Conservation (phyloP, 2,113 vertebrate species). For the Lagenorhynchus albirostris region DNA sequence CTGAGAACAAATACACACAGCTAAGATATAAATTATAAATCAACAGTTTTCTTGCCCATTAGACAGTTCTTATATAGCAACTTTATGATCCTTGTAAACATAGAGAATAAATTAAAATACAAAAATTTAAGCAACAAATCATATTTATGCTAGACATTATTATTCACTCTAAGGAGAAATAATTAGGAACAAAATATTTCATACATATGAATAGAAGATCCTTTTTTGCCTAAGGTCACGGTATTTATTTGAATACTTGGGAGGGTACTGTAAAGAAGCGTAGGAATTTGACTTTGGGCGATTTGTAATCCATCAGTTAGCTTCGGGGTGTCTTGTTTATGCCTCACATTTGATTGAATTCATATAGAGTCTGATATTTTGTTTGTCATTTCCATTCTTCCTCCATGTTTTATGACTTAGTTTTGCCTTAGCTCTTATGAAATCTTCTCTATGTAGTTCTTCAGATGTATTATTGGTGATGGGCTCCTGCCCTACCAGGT, state of each 20-base stretch:
- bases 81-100: constrained; percentile 9
- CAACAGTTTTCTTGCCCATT: background rate
- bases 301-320: background rate
- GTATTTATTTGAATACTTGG: constrained; percentile 27
- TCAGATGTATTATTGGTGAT: background rate
- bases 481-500: background rate
- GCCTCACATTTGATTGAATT: background rate
- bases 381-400: background rate
- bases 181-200: constrained; percentile 46
- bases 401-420: background rate
- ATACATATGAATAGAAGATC: background rate
- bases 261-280: background rate
- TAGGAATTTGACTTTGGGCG: background rate
- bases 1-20: background rate
- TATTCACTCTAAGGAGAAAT: constrained; percentile 14
- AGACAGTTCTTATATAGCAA: background rate
- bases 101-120: constrained; percentile 15
- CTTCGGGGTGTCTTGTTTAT: constrained; percentile 10
- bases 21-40: constrained; percentile 30
- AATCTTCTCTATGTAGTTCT: background rate
- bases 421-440: background rate
- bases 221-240: background rate
- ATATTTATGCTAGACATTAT: background rate
- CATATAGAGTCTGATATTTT: background rate
- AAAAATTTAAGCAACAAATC: constrained; percentile 19